A percentile compares a stretch with the other conserved stretches of the same genome.
Evolutionary conservation across 2,888 invertebrate species (phyloP).

Genomic region (Drosophila sordidapex): DNA sequence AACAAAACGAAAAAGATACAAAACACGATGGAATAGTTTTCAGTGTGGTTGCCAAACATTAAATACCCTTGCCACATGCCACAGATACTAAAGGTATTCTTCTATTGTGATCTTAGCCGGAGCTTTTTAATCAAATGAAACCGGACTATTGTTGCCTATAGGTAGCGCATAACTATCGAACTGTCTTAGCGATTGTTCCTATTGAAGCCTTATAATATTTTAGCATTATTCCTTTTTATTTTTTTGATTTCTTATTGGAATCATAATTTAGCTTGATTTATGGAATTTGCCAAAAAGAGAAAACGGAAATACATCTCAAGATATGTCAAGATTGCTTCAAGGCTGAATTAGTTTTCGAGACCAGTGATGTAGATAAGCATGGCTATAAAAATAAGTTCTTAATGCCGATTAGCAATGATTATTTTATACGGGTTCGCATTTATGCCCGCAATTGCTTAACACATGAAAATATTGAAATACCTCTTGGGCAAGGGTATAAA

Average conservation of each 20-base stretch:
- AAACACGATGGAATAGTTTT: background rate
- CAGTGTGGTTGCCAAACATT: background rate
- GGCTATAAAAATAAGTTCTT: too few species aligned
- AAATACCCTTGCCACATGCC: background rate
- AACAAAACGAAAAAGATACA: constrained; percentile 2
- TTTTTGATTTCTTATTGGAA: background rate
- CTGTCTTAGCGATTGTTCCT: background rate
- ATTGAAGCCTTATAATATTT: too few species aligned
- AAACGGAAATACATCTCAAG: background rate
- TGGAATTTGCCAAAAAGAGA: background rate
- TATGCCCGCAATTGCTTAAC: background rate
- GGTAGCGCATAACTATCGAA: background rate
- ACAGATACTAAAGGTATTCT: background rate
- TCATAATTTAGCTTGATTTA: background rate
- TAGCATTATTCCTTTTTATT: too few species aligned
- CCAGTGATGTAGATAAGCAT: too few species aligned
- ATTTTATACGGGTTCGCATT: too few species aligned
- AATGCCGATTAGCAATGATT: too few species aligned
- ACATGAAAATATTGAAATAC: background rate
- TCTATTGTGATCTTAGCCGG: background rate
- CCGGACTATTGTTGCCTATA: background rate
- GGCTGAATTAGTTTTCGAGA: too few species aligned
- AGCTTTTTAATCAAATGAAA: background rate
- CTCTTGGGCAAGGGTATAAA: background rate
- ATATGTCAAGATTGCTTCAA: too few species aligned